Base-by-base conservation (phyloP, 23 tunicate genomes). In the Botrylloides violaceus region DNA sequence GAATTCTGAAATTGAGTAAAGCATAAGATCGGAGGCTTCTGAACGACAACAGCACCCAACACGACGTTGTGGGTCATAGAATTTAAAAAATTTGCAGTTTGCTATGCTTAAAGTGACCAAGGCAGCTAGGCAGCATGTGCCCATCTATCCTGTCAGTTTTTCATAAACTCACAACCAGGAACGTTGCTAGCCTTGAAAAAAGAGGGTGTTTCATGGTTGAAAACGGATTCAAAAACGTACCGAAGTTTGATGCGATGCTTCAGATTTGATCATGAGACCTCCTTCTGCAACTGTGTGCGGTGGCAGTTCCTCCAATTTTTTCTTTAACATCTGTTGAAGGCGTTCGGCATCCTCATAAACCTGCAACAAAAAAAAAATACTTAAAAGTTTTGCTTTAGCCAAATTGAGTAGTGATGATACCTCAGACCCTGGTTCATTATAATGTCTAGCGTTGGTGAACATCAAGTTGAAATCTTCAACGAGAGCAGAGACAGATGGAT, bases 351-450 rank as follows among this genome's bases (percentile, higher is more conserved):
- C 99, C 57, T 64, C 21, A 48, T 78, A 95, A n/a, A 95, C 96
- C 73, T 76, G 36, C 3, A n/a, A 7, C 20, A 68, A 25, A 43
- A 15, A 43, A 43, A 15, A 43, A 43, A 43, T 43, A 15, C 15
- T 43, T 43, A 9, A 43, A 43, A 43, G 15, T 43, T 43, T 43
- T 43, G 15, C 53, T n/a, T n/a, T n/a, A n/a, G n/a, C n/a, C n/a
- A n/a, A n/a, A n/a, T n/a, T n/a, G n/a, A n/a, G n/a, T n/a, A n/a
- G n/a, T n/a, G n/a, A n/a, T n/a, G n/a, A n/a, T n/a, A 88, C 97
- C 82, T 90, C 73, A 2, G 98, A 93, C 1, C 87, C 87, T n/a
- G 98, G 98, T 48, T 93, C 98, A 59, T 93, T 93, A 74, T 81
- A 93, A 56, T 93, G 94, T 9, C 93, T 39, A 4, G 98, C 98